Conservation (phyloP, 1,140 invertebrate genomes). For the Microplitis mediator region DNA sequence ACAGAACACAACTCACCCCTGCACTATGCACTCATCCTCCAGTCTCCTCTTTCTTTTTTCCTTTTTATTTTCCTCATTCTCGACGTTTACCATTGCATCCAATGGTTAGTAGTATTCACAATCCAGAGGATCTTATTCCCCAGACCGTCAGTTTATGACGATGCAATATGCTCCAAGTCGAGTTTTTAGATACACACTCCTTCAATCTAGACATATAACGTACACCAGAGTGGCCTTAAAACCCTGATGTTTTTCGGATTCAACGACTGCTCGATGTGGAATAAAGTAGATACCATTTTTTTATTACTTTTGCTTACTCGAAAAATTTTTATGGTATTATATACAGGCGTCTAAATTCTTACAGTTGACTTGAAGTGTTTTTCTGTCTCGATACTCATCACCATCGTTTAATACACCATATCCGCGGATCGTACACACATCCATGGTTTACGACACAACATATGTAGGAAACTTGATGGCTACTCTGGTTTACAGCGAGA, state of each 20-base stretch:
- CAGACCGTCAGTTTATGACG: not conserved
- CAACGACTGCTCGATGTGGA: too few species aligned
- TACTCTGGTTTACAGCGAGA: too few species aligned
- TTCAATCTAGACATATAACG: too few species aligned
- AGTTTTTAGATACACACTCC: not conserved
- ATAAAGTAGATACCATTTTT: too few species aligned
- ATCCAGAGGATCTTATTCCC: not conserved
- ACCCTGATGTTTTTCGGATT: not conserved
- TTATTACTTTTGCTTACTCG: not conserved
- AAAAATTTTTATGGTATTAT: conserved; percentile 3
- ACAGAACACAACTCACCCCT: not conserved
- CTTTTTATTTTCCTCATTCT: not conserved
- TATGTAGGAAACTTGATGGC: too few species aligned
- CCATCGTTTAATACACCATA: too few species aligned
- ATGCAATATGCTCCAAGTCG: not conserved
- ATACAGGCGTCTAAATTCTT: too few species aligned
- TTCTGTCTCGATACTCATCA: too few species aligned
- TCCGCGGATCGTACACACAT: too few species aligned
- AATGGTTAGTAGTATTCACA: not conserved
- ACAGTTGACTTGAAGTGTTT: too few species aligned
- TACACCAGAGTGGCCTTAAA: too few species aligned
- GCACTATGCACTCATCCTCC: not conserved
- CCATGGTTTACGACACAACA: too few species aligned
- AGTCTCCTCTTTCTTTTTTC: not conserved
- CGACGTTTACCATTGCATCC: not conserved